Evolutionary conservation across 53 echinoderm and acorn worm species (phyloP).

Genomic region (Crossaster papposus): DNA sequence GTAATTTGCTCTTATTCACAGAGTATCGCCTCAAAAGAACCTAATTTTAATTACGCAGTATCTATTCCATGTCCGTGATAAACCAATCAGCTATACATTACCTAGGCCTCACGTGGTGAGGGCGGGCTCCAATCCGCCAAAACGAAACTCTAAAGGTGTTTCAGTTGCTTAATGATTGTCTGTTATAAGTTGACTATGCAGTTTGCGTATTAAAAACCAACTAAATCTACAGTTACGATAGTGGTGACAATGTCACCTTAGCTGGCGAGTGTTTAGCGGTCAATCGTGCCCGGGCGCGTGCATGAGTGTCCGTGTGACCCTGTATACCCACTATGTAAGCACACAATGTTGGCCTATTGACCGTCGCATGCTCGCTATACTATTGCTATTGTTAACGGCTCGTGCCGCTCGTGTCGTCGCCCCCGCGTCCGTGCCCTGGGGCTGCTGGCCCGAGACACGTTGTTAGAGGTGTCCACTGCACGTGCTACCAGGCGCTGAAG

Average conservation of each 20-base stretch:
- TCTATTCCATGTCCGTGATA: too few species aligned
- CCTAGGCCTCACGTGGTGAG: background rate
- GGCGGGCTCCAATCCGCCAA: background rate
- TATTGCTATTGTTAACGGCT: conserved; percentile 35
- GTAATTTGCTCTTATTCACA: too few species aligned
- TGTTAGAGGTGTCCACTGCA: conserved; percentile 23
- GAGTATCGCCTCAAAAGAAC: too few species aligned
- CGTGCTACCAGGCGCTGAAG: conserved; percentile 1
- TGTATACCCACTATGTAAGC: background rate
- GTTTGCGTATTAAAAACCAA: background rate
- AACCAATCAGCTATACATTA: too few species aligned
- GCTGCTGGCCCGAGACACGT: background rate
- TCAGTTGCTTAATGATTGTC: background rate
- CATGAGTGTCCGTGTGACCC: too few species aligned
- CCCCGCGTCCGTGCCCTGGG: conserved; percentile 12
- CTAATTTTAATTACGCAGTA: too few species aligned
- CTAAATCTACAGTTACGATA: background rate
- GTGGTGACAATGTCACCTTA: background rate
- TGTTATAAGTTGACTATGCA: background rate
- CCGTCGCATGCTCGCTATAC: conserved; percentile 26
- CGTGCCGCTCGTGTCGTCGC: conserved; percentile 11
- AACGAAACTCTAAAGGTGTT: background rate
- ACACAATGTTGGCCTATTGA: background rate
- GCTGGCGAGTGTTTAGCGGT: background rate
- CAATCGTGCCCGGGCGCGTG: too few species aligned